Conservation (phyloP, 2,888 invertebrate genomes). For the Chloromyia formosa region DNA sequence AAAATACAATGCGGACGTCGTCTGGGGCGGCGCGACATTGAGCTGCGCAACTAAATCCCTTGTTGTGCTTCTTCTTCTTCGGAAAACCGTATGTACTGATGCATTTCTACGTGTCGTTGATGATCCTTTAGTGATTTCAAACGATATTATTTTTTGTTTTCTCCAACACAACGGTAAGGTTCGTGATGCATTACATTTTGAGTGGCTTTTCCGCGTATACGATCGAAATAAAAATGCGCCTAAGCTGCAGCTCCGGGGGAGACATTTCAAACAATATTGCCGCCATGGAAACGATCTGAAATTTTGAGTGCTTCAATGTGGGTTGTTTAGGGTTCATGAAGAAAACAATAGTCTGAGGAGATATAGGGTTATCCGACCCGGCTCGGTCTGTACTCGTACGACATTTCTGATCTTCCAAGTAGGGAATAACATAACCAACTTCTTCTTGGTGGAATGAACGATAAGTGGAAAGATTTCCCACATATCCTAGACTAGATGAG, state of each 20-base stretch:
- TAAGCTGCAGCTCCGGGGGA: background rate
- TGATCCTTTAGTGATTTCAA: constrained; percentile 47
- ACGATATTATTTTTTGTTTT: background rate
- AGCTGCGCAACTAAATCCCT: background rate
- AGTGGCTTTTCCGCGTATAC: background rate
- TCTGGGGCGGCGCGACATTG: constrained; percentile 25
- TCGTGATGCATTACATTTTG: constrained; percentile 9
- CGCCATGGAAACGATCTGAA: background rate
- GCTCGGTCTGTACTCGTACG: no score
- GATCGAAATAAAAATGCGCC: background rate
- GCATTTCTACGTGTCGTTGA: constrained; percentile 49
- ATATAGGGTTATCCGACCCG: no score
- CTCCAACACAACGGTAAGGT: background rate
- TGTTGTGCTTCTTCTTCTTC: no score
- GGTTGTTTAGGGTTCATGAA: no score
- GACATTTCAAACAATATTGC: constrained; percentile 13
- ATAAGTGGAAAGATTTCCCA: no score
- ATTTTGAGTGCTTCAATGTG: background rate
- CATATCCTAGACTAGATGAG: no score
- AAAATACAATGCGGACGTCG: constrained; percentile 16
- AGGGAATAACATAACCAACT: no score
- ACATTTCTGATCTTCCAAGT: no score
- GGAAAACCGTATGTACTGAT: constrained; percentile 10
- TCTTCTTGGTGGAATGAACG: no score
- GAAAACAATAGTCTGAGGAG: no score